phyloP scores from a whole-genome alignment of 2,797 vertebrate genomes.

The Alosa sapidissima region DNA sequence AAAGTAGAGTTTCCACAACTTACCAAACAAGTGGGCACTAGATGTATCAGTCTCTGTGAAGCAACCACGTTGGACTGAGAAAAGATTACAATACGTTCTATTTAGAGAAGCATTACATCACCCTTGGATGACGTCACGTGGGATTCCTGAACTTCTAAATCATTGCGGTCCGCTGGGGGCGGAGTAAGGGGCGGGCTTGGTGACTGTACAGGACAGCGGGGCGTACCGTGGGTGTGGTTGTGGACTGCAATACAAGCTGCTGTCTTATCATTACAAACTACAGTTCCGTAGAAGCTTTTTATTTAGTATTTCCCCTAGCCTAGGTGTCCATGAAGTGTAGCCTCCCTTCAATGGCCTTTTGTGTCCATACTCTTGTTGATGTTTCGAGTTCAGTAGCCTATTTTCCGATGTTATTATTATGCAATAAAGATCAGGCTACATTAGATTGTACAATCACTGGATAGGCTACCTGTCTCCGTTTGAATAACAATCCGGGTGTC shows the following conservation, averaged over 20 bases:
- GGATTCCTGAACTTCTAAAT: conserved; percentile 99
- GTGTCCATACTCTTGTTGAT: background rate
- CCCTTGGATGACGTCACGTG: conserved; percentile 99
- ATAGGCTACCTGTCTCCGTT: background rate
- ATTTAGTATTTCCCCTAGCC: too few relatives aligned
- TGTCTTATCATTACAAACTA: background rate
- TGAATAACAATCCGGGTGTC: too few relatives aligned
- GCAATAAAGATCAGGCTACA: background rate
- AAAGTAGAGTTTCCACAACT: conserved; percentile 69
- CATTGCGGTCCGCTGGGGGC: conserved; percentile 89
- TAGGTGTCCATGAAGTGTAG: too few relatives aligned
- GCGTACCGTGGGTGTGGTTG: conserved; percentile 65
- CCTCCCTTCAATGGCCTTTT: too few relatives aligned
- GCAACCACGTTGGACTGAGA: conserved; percentile 99
- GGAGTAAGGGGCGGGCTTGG: conserved; percentile 66
- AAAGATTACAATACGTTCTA: conserved; percentile 99
- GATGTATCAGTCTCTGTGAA: conserved; percentile 88
- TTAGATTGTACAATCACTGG: background rate
- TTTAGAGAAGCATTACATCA: conserved; percentile 99
- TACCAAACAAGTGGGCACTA: conserved; percentile 93
- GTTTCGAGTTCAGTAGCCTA: too few relatives aligned
- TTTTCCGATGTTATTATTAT: background rate
- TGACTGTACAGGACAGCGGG: conserved; percentile 43
- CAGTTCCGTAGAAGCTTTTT: background rate
- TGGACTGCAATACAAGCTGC: conserved; percentile 10